Evolutionary conservation across 2,888 invertebrate species (phyloP).

Genomic region (Drosophila kambysellisi): DNA sequence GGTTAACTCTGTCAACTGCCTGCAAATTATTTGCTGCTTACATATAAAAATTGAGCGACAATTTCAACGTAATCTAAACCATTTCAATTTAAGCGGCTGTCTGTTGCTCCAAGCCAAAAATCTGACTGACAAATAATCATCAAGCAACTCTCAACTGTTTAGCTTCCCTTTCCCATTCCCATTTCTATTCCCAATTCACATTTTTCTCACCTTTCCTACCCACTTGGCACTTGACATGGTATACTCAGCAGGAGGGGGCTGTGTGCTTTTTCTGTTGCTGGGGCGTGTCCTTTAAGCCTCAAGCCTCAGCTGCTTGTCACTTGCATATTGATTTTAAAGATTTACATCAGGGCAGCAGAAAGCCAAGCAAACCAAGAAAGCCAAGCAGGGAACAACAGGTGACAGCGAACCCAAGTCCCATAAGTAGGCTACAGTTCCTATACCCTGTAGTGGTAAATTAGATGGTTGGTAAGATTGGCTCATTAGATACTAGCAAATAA

Average conservation of each 20-base stretch:
- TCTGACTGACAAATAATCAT: slow-evolving; percentile 39
- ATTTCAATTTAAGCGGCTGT: slow-evolving; percentile 72
- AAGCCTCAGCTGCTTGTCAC: slow-evolving; percentile 55
- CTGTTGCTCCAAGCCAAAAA: slow-evolving; percentile 66
- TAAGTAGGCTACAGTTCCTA: slow-evolving; percentile 48
- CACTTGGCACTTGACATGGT: slow-evolving; percentile 13
- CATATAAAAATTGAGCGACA: slow-evolving; percentile 29
- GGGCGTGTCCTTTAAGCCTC: slow-evolving; percentile 29
- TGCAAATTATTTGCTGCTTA: slow-evolving; percentile 14
- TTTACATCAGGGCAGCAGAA: slow-evolving; percentile 53
- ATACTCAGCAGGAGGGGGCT: neutral
- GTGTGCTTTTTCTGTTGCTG: neutral
- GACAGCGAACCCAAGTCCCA: slow-evolving; percentile 30
- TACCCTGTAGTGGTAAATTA: slow-evolving; percentile 9
- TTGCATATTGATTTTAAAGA: slow-evolving; percentile 77
- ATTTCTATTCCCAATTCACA: slow-evolving; percentile 12
- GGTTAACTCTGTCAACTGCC: neutral
- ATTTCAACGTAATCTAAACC: slow-evolving; percentile 67
- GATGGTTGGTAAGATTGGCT: neutral
- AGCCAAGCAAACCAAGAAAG: slow-evolving; percentile 8
- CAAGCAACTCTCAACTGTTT: slow-evolving; percentile 36
- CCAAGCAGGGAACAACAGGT: slow-evolving; percentile 45
- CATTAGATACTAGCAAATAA: neutral
- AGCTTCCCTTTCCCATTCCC: slow-evolving; percentile 2
- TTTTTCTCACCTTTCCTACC: neutral